Conservation (phyloP, 2,797 vertebrate genomes). For the Tapirus indicus region DNA sequence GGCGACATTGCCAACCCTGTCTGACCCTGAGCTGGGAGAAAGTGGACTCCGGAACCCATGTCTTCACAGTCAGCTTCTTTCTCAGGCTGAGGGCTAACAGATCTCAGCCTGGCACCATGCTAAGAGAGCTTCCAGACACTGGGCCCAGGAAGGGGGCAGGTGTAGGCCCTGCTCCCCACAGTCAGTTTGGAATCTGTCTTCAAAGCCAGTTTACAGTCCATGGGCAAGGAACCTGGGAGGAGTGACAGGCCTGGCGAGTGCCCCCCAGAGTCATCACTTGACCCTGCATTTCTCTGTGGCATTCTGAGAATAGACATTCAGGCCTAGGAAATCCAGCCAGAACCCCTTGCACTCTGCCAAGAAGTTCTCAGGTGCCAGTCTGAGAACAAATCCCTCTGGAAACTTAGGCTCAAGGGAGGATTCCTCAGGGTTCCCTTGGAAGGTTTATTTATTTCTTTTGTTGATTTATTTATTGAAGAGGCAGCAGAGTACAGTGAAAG, state of each 20-base stretch:
- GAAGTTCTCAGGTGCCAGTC: neutral
- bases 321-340: neutral
- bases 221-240: neutral
- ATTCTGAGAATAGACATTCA: neutral
- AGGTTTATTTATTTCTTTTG: constrained; percentile 67
- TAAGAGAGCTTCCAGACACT: neutral
- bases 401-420: neutral
- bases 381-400: neutral
- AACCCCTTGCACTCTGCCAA: neutral
- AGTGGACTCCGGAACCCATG: fast-evolving
- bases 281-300: neutral
- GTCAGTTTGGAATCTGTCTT: neutral
- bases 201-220: neutral
- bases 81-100: neutral
- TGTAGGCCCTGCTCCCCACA: neutral
- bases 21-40: neutral
- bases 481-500: neutral
- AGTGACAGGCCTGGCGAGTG: no score
- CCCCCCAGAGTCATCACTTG: neutral
- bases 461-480: constrained; percentile 75
- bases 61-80: neutral
- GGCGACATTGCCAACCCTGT: neutral
- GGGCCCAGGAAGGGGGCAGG: neutral
- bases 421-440: neutral
- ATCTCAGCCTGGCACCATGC: neutral